Conservation (phyloP, 1,140 invertebrate genomes). For the Amyelois transitella region DNA sequence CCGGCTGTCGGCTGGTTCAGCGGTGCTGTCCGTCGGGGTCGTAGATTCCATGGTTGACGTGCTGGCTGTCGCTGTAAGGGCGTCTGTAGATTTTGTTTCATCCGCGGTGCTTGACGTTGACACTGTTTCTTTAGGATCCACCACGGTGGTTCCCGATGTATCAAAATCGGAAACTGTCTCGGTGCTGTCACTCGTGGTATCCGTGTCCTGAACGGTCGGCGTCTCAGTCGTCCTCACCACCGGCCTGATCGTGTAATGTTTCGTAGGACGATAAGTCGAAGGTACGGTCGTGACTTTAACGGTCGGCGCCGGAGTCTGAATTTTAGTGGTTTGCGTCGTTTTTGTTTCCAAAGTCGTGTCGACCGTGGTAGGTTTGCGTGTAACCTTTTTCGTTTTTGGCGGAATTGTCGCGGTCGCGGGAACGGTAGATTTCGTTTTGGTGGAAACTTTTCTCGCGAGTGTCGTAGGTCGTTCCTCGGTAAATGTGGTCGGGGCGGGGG, state of each 20-base stretch:
- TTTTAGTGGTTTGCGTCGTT: slow-evolving; percentile 43
- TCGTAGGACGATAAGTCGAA: slow-evolving; percentile 54
- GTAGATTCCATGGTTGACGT: slow-evolving; percentile 47
- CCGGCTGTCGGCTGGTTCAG: slow-evolving; percentile 61
- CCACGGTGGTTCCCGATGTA: slow-evolving; percentile 44
- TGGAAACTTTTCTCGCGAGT: slow-evolving; percentile 50
- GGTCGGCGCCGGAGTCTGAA: slow-evolving; percentile 28
- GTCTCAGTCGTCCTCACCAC: slow-evolving; percentile 53
- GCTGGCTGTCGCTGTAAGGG: slow-evolving; percentile 41
- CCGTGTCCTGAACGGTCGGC: slow-evolving; percentile 50
- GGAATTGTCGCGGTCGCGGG: slow-evolving; percentile 43
- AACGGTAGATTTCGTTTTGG: slow-evolving; percentile 60
- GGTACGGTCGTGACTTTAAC: slow-evolving; percentile 36
- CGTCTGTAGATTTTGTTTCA: slow-evolving; percentile 49
- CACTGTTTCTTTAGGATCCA: slow-evolving; percentile 43
- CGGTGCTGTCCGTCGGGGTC: slow-evolving; percentile 48
- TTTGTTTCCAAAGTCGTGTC: slow-evolving; percentile 47
- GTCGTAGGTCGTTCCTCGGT: slow-evolving; percentile 47
- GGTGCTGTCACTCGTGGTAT: slow-evolving; percentile 55
- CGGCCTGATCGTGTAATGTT: slow-evolving; percentile 67
- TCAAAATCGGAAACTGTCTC: slow-evolving; percentile 51
- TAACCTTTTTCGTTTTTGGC: slow-evolving; percentile 51
- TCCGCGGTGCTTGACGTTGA: slow-evolving; percentile 42
- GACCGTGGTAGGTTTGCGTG: slow-evolving; percentile 36
- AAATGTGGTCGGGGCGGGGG: slow-evolving; percentile 40